Percentiles rank a stretch among this genome's conserved stretches.
Evolutionary conservation across 2,888 invertebrate genomes (phyloP).

Genomic region (Hyalella azteca): DNA sequence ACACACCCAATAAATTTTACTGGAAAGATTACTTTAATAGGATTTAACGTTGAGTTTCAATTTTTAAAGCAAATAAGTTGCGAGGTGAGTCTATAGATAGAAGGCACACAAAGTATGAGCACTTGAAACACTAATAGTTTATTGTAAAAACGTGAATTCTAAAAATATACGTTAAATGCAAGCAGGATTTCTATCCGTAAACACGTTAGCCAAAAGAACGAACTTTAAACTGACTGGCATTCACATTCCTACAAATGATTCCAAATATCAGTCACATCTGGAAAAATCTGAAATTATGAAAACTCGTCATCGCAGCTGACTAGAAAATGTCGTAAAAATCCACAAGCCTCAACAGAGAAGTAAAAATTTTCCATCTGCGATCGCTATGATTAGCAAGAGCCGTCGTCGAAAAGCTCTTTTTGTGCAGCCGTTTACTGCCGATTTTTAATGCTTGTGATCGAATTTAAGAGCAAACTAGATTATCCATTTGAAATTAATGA

Average conservation of each 20-base stretch:
- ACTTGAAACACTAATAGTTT: neutral
- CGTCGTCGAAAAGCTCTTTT: too few species aligned
- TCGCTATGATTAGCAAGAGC: too few species aligned
- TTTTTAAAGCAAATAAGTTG: too few species aligned
- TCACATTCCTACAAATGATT: neutral
- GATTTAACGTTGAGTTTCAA: too few species aligned
- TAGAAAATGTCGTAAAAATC: neutral
- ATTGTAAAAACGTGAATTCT: conserved; percentile 1
- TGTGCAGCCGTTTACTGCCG: too few species aligned
- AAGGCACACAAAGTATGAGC: neutral
- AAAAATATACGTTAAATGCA: neutral
- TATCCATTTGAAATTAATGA: too few species aligned
- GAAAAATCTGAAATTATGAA: neutral
- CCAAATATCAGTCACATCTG: neutral
- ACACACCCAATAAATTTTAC: too few species aligned
- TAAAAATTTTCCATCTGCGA: neutral
- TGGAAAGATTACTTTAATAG: too few species aligned
- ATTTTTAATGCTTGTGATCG: too few species aligned
- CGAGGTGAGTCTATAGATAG: too few species aligned
- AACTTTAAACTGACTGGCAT: neutral
- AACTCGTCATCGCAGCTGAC: neutral
- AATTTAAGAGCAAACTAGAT: too few species aligned
- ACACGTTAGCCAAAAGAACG: conserved; percentile 7
- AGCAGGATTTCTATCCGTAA: neutral
- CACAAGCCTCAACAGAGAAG: neutral